Evolutionary conservation across 30 jellyfish, hydroid and myxozoan genomes (phyloP).

Genomic region (Clytia hemisphaerica): DNA sequence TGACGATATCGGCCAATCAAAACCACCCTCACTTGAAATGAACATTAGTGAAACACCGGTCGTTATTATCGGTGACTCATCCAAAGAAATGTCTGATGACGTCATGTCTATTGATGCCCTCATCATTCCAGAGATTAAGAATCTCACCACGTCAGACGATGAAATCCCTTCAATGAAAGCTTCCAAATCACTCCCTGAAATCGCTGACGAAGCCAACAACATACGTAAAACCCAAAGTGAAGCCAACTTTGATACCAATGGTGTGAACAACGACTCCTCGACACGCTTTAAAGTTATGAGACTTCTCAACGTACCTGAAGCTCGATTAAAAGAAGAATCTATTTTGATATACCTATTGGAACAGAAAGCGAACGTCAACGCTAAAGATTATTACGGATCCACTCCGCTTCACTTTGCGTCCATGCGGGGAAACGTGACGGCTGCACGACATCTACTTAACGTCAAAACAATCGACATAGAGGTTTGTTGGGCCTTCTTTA

Average conservation of each 20-base stretch:
- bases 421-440: constrained; percentile 68
- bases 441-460: constrained; percentile 59
- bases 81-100: not conserved
- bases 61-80: constrained; percentile 12
- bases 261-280: not conserved
- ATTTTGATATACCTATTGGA: constrained; percentile 48
- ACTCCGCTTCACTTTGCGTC: constrained; percentile 97
- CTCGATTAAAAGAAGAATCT: constrained; percentile 42
- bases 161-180: not conserved
- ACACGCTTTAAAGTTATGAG: constrained; percentile 1
- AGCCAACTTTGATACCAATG: not conserved
- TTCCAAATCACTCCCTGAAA: not conserved
- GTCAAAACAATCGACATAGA: constrained; percentile 61
- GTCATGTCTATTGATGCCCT: constrained; percentile 27
- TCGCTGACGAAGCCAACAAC: not conserved
- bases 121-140: constrained; percentile 23
- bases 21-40: too few species aligned
- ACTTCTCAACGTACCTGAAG: not conserved
- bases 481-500: constrained; percentile 25
- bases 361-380: constrained; percentile 72
- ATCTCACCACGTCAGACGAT: constrained; percentile 3
- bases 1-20: too few species aligned
- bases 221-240: too few species aligned
- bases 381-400: constrained; percentile 80
- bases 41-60: constrained; percentile 22